Percentiles rank a stretch among this genome's conserved stretches.
Evolutionary conservation across 2,888 invertebrate species (phyloP).

Genomic region (Coelopa pilipes): DNA sequence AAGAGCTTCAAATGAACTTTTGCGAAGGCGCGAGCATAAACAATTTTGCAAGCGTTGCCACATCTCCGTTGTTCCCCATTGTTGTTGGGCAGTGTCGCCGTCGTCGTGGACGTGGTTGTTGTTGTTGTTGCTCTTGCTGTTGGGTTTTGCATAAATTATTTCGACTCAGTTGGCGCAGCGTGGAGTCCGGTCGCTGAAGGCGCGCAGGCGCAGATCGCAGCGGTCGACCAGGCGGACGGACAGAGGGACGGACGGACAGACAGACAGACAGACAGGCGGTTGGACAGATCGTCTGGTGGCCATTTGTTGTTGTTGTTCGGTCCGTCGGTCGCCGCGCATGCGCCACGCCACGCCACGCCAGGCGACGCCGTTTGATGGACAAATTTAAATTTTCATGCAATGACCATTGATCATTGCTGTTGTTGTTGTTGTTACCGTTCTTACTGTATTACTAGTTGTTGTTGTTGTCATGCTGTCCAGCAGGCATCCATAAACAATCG

Average conservation of each 20-base stretch:
- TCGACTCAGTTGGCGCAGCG: slow-evolving; percentile 30
- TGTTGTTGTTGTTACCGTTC: background rate
- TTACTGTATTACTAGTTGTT: background rate
- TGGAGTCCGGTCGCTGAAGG: background rate
- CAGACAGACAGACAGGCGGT: background rate
- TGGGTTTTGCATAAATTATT: slow-evolving; percentile 41
- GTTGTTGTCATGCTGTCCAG: background rate
- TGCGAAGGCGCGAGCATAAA: slow-evolving; percentile 34
- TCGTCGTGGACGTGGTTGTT: no score
- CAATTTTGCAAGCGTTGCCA: slow-evolving; percentile 28
- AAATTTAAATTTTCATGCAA: slow-evolving; percentile 45
- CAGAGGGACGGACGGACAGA: no score
- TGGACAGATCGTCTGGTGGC: no score
- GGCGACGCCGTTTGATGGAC: slow-evolving; percentile 41
- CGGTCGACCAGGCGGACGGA: no score
- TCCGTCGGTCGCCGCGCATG: background rate
- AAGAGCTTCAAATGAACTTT: slow-evolving; percentile 28
- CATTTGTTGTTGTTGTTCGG: background rate
- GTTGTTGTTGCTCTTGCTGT: background rate
- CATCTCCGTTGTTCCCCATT: slow-evolving; percentile 16
- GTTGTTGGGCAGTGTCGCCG: background rate
- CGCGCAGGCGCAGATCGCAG: slow-evolving; percentile 7
- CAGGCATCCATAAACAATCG: background rate
- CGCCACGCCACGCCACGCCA: slow-evolving; percentile 3
- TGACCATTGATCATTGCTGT: slow-evolving; percentile 43